Base-by-base conservation (phyloP, 2,888 invertebrate species). In the Rhabditoides inermis region DNA sequence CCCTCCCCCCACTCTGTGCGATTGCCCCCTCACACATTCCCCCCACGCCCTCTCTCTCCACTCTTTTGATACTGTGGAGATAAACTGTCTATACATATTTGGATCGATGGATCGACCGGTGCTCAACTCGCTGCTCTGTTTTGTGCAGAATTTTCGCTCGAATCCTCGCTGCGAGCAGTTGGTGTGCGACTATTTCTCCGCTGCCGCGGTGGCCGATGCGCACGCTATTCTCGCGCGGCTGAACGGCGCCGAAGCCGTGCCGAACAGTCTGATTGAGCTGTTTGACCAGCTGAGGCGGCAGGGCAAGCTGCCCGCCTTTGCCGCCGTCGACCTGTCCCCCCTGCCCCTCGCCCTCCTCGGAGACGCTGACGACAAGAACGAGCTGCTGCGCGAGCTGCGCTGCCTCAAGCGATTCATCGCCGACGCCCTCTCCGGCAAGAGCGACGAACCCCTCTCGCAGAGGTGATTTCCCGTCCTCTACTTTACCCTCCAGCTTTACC, bases 91-190 rank as follows among this genome's bases (percentile, higher is more conserved):
- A n/a, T n/a, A n/a, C n/a, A n/a, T n/a, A n/a, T n/a, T n/a, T n/a
- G n/a, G n/a, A n/a, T n/a, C n/a, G n/a, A 58, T 58, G 58, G 58
- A 59, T 46, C 58, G 60, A 23, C 63, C 67, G 39, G 59, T 66
- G 26, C 52, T 69, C 39, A 67, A 71, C 52, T 67, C 70, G n/a
- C 49, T 69, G 44, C 62, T 71, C 44, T 68, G 67, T 46, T 69
- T 71, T 55, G 47, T 69, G 25, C 55, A 65, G 46, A 60, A 58
- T 45, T 60, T 52, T 36, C 57, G 48, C 27, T 52, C 48, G 18
- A 35, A 41, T 23, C 45, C 49, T 15, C 40, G 42, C 3, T 32
- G 52, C 20, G 45, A 45, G 22, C 26, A 44, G 7, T 41, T 56
- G 22, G 46, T 56, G n/a, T 5, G 28, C 26, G 41, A 49, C 26